Conservation (phyloP, 2,888 invertebrate species). For the Siphlonurus alternatus region DNA sequence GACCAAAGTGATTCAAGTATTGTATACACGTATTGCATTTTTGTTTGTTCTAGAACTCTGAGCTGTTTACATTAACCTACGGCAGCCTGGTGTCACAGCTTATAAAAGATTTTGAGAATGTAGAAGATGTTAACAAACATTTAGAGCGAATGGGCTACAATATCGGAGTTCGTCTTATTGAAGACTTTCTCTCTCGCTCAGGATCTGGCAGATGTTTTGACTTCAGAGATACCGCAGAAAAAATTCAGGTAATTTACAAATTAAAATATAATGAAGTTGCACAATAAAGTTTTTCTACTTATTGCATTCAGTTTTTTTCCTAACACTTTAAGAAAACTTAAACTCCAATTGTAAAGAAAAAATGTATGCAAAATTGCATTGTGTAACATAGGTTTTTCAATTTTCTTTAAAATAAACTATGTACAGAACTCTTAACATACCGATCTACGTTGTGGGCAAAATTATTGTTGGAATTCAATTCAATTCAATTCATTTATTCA, state of each 20-base stretch:
- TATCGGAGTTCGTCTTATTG: slow-evolving; percentile 93
- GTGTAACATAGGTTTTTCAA: too few relatives aligned
- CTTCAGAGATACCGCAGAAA: slow-evolving; percentile 93
- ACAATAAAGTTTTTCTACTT: not conserved
- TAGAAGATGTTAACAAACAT: slow-evolving; percentile 96
- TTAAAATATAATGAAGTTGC: slow-evolving; percentile 21
- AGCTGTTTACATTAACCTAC: slow-evolving; percentile 92
- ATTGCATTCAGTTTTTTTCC: not conserved
- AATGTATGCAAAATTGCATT: too few relatives aligned
- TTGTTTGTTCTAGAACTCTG: slow-evolving; percentile 60
- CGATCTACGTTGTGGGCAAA: too few relatives aligned
- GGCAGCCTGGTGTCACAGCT: slow-evolving; percentile 95
- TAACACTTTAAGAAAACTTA: not conserved
- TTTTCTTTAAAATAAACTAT: too few relatives aligned
- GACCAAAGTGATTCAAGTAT: too few relatives aligned
- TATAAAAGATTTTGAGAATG: slow-evolving; percentile 88
- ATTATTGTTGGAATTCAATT: too few relatives aligned
- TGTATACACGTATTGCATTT: not conserved
- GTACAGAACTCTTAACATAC: too few relatives aligned
- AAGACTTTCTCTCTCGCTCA: slow-evolving; percentile 90
- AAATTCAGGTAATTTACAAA: slow-evolving; percentile 63
- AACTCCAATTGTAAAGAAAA: slow-evolving; percentile 17
- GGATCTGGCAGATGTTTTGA: slow-evolving; percentile 82
- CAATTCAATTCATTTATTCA: too few relatives aligned
- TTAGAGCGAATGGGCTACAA: slow-evolving; percentile 92